A percentile compares a stretch with the other conserved stretches of the same genome.
Evolutionary conservation across 2,888 invertebrate genomes (phyloP).

Genomic region (Sialis fuliginosa): DNA sequence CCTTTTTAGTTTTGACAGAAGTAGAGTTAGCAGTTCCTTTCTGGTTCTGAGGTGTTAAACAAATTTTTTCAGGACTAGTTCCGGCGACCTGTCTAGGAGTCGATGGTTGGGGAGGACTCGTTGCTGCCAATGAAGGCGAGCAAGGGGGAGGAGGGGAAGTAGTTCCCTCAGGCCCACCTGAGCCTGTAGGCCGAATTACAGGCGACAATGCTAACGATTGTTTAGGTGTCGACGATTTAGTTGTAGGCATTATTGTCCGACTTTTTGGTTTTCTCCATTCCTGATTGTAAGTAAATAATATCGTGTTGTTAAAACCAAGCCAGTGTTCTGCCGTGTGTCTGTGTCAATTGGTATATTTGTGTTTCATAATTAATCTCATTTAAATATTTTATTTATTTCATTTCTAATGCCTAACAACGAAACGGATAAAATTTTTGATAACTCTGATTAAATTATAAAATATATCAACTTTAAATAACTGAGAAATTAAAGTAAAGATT

Average conservation of each 20-base stretch:
- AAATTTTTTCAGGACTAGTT: constrained; percentile 32
- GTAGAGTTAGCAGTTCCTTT: constrained; percentile 28
- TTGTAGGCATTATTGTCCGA: constrained; percentile 49
- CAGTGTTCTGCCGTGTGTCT: no score
- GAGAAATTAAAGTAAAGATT: no score
- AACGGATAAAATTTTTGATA: no score
- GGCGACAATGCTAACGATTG: constrained; percentile 25
- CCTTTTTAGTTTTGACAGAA: constrained; percentile 31
- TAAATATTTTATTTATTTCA: no score
- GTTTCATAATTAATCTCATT: no score
- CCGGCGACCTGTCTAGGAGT: constrained; percentile 26
- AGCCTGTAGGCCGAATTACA: constrained; percentile 10
- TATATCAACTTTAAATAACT: no score
- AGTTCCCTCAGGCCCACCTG: constrained; percentile 15
- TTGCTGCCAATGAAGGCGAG: constrained; percentile 23
- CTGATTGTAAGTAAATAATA: constrained; percentile 22
- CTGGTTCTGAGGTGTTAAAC: constrained; percentile 29
- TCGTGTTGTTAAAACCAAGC: no score
- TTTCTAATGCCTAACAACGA: no score
- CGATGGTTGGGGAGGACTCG: constrained; percentile 20
- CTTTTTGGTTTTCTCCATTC: constrained; percentile 67
- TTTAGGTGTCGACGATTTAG: constrained; percentile 31
- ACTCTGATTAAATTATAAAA: no score
- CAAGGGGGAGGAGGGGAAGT: constrained; percentile 21
- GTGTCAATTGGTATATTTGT: no score